phyloP scores from a whole-genome alignment of 2,113 vertebrate species.

The Tichodroma muraria region DNA sequence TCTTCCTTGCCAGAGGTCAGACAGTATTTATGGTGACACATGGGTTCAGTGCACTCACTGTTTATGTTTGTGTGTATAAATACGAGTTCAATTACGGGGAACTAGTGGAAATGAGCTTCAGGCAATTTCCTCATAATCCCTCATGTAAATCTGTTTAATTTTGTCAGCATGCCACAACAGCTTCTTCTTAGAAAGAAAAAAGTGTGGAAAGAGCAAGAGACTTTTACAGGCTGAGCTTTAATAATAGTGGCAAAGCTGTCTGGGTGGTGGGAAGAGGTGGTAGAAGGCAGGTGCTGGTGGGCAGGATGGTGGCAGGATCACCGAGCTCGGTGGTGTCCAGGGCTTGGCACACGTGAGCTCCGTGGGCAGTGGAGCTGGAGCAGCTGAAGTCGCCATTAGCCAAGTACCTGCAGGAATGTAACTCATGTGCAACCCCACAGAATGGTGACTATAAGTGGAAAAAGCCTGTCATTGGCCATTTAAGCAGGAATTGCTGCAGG shows the following conservation, averaged over 20 bases:
- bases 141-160: constrained; percentile 39
- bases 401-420: background rate
- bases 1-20: constrained; percentile 46
- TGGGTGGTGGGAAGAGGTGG: background rate
- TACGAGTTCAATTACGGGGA: constrained; percentile 18
- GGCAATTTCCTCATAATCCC: constrained; percentile 53
- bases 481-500: background rate
- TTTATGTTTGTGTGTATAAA: constrained; percentile 33
- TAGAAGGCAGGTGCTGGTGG: background rate
- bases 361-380: background rate
- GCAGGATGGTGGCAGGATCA: background rate
- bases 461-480: rapidly evolving
- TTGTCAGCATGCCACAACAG: constrained; percentile 26
- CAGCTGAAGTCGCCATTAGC: background rate
- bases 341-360: background rate
- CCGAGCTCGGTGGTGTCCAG: rapidly evolving
- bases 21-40: constrained; percentile 25
- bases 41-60: background rate
- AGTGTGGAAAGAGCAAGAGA: background rate
- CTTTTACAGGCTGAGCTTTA: background rate
- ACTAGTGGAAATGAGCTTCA: constrained; percentile 42
- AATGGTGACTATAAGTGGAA: background rate
- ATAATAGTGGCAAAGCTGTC: background rate
- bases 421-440: background rate
- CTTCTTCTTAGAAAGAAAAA: background rate